Base-by-base conservation (phyloP, 2,113 vertebrate species). In the Zingel zingel region DNA sequence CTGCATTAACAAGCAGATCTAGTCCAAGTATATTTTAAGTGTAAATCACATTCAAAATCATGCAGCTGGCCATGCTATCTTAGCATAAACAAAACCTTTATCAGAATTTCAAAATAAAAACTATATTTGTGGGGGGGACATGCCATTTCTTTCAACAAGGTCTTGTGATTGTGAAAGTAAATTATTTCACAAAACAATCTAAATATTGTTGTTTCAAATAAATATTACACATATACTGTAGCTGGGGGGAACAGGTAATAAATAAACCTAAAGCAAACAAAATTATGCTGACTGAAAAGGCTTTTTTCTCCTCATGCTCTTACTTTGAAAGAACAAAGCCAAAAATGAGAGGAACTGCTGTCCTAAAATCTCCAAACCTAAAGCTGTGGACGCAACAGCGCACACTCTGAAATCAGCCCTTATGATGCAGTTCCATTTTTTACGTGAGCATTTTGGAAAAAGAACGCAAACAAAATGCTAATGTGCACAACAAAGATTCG, bases 151-250 rank as follows among this genome's bases (percentile, higher is more conserved):
- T 74, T 61, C 5, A 66, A 65, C 30, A 63, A 25, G 25, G 51
- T 36, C 12, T 14, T 79, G 21, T 39, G 13, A 70, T 14, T 79
- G 21, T 39, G 13, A 70, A 53, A 59, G 16, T 7, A 68, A 71
- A 51, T 76, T 12, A 80, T 79, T 61, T 48, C 30, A 58, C 23
- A 53, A 68, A 66, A 69, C 33, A 53, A 61, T 79, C 47, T 18
- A 66, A 65, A 53, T 19, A 23, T 21, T 25, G 74, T 68, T 27
- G 62, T 39, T 66, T 65, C 11, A 81, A 87, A 91, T 87, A 90
- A 88, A 89, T 91, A 90, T 84, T 69, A 74, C 3, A 65, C 39
- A 74, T 64, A 72, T 43, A 77, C 75, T 88, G 90, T 84, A 91
- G 48, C 4, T 63, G 64, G 47, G 54, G 18, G 58, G 6, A 23